Conservation (phyloP, 2,113 vertebrate species). For the Dipodomys stephensi region DNA sequence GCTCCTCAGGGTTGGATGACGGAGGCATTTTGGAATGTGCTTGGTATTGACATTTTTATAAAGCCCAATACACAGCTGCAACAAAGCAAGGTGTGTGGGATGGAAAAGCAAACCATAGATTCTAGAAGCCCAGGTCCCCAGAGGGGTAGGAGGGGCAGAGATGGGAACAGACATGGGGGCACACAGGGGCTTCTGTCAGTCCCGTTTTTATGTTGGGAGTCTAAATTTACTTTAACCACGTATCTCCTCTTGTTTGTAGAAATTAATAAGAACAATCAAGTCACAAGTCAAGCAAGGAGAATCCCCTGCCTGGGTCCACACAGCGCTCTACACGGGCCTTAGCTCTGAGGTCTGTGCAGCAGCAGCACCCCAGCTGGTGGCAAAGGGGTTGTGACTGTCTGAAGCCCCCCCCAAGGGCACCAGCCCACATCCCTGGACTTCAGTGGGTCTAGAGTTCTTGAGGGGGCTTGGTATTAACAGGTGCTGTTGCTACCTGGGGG, state of each 20-base stretch:
- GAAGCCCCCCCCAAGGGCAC: background rate
- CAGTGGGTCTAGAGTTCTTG: background rate
- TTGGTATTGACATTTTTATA: background rate
- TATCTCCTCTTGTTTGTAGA: background rate
- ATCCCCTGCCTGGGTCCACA: too few relatives aligned
- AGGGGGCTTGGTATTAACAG: background rate
- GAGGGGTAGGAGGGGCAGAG: background rate
- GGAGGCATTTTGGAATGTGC: background rate
- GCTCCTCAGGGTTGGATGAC: background rate
- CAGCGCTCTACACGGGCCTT: background rate
- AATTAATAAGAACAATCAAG: background rate
- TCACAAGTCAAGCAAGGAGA: background rate
- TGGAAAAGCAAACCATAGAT: background rate
- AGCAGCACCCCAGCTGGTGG: background rate
- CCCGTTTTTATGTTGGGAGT: background rate
- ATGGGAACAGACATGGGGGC: accelerated
- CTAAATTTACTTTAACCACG: background rate
- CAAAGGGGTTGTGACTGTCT: background rate
- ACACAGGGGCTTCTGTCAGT: background rate
- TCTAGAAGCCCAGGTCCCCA: accelerated
- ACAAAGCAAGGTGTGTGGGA: accelerated
- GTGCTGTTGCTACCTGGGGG: background rate
- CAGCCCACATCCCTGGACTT: background rate
- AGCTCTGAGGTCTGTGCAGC: background rate
- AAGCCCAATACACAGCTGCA: background rate